Evolutionary conservation across 2,113 vertebrate species (phyloP).

Genomic region (Microtus oregoni): DNA sequence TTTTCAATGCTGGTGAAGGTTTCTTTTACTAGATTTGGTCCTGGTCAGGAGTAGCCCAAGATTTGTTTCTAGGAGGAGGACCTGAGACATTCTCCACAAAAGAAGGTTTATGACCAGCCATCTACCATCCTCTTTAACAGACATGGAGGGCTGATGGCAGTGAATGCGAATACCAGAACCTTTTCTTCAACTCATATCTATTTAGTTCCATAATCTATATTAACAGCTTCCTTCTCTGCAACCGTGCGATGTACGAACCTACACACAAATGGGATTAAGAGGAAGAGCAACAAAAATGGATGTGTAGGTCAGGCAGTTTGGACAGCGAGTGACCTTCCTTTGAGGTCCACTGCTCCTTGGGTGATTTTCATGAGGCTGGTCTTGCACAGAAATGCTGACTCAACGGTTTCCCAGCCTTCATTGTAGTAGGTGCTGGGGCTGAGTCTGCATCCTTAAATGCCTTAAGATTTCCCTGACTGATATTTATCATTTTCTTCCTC

Average conservation of each 20-base stretch:
- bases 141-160: neutral
- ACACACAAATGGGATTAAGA: neutral
- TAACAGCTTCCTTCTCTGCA: neutral
- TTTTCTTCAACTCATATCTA: neutral
- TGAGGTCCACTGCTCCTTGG: neutral
- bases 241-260: neutral
- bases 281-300: neutral
- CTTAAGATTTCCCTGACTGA: neutral
- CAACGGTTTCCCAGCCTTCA: neutral
- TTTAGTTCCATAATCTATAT: neutral
- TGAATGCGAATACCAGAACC: neutral
- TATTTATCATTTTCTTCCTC: neutral
- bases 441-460: neutral
- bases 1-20: neutral
- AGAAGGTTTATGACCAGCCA: neutral
- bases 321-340: neutral
- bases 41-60: neutral
- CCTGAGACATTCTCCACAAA: slow-evolving; percentile 17
- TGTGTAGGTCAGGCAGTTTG: neutral
- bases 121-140: neutral
- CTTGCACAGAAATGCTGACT: neutral
- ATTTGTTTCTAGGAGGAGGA: neutral
- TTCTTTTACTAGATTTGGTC: slow-evolving; percentile 14
- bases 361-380: neutral
- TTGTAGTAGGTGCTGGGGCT: neutral